phyloP scores from a whole-genome alignment of 2,113 vertebrate genomes.

The Varanus komodoensis region DNA sequence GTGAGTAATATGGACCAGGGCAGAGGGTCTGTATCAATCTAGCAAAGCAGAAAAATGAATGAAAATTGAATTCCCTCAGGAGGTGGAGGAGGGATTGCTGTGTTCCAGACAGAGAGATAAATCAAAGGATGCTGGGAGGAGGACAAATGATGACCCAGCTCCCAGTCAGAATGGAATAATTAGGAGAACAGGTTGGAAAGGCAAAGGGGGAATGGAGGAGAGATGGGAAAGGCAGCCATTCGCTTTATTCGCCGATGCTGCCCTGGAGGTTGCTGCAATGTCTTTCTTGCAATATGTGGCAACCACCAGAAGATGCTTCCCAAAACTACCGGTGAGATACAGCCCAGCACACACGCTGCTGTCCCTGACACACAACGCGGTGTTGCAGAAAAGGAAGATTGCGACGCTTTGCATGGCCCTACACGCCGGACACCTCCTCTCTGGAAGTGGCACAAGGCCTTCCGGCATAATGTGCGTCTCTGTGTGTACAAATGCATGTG shows the following conservation, averaged over 20 bases:
- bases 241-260: neutral
- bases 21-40: conserved; percentile 78
- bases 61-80: conserved; percentile 80
- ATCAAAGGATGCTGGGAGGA: conserved; percentile 72
- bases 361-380: too few species aligned
- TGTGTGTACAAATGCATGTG: neutral
- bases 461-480: neutral
- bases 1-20: conserved; percentile 71
- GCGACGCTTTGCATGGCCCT: neutral
- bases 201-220: conserved; percentile 23
- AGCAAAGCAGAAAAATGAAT: conserved; percentile 81
- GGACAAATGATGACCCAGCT: conserved; percentile 53
- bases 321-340: neutral
- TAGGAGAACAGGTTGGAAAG: conserved; percentile 75
- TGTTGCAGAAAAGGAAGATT: neutral
- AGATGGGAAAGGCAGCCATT: conserved; percentile 7
- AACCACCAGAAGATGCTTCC: neutral
- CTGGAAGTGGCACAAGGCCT: too few species aligned
- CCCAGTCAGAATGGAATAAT: conserved; percentile 70
- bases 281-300: neutral
- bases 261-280: neutral
- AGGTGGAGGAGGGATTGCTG: conserved; percentile 63
- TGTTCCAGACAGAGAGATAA: conserved; percentile 78
- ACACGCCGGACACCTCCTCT: neutral
- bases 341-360: neutral